A percentile compares a stretch with the other conserved stretches of the same genome.
These are phyloP conservation scores for Empidonax traillii DNA, from an alignment of 2,113 vertebrate species.

Conservation along the genomic window DNA sequence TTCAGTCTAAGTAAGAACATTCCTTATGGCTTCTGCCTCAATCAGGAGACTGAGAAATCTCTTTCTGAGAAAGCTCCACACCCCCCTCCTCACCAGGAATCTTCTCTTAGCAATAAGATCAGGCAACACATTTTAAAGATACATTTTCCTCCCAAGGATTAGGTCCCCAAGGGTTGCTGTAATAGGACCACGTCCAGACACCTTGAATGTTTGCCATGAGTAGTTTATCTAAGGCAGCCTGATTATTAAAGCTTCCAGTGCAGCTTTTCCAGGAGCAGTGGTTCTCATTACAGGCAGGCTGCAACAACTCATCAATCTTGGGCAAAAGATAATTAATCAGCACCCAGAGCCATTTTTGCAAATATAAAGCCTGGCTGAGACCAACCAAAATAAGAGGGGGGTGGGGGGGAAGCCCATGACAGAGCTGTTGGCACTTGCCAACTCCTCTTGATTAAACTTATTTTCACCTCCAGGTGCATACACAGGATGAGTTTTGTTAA, in stretches of 20 bases:
- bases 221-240: not conserved
- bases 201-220: not conserved
- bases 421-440: conserved; percentile 61
- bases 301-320: conserved; percentile 31
- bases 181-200: not conserved
- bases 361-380: conserved; percentile 35
- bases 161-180: not conserved
- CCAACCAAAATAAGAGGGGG: not conserved
- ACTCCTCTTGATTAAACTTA: conserved; percentile 63
- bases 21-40: not conserved
- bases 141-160: accelerated
- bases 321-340: conserved; percentile 59
- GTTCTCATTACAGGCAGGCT: conserved; percentile 16
- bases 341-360: conserved; percentile 45
- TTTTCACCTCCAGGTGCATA: conserved; percentile 70
- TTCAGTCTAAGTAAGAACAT: not conserved
- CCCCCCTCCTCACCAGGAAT: not conserved
- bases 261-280: not conserved
- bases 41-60: too few species aligned
- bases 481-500: conserved; percentile 66
- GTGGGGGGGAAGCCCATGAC: not conserved
- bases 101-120: accelerated
- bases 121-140: not conserved
- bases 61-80: not conserved
- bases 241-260: not conserved